phyloP scores from a whole-genome alignment of 2,888 invertebrate genomes.

The Pachliopta kotzebuea region DNA sequence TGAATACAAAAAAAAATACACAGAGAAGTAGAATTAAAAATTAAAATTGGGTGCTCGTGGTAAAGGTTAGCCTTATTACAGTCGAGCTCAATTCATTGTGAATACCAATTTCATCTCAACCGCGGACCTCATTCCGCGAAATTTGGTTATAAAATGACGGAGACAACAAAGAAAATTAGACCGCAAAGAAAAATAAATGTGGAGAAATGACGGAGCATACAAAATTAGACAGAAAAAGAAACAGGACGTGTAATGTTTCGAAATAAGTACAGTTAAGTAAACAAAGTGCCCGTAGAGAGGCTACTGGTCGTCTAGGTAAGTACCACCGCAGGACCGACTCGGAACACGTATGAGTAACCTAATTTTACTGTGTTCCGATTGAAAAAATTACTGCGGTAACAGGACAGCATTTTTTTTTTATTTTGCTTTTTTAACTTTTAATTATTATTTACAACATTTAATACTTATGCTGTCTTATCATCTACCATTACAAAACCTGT shows the following conservation, averaged over 20 bases:
- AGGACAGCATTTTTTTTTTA: too few relatives aligned
- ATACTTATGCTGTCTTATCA: too few relatives aligned
- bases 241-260: constrained; percentile 17
- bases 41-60: constrained; percentile 52
- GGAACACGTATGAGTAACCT: too few relatives aligned
- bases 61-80: constrained; percentile 38
- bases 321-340: too few relatives aligned
- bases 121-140: constrained; percentile 72
- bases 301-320: not conserved
- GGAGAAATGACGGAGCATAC: constrained; percentile 72
- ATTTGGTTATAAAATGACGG: constrained; percentile 77
- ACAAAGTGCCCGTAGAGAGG: not conserved
- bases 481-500: too few relatives aligned
- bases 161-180: constrained; percentile 78
- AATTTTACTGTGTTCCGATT: too few relatives aligned
- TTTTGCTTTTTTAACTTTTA: too few relatives aligned
- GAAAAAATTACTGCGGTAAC: too few relatives aligned
- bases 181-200: constrained; percentile 78
- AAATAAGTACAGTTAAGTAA: constrained; percentile 4
- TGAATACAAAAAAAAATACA: not conserved
- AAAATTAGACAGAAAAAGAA: constrained; percentile 58
- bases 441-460: too few relatives aligned
- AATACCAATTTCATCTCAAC: constrained; percentile 75
- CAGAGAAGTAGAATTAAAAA: constrained; percentile 59
- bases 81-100: constrained; percentile 64